phyloP scores from a whole-genome alignment of 1,140 invertebrate genomes.

The Dryas iulia region DNA sequence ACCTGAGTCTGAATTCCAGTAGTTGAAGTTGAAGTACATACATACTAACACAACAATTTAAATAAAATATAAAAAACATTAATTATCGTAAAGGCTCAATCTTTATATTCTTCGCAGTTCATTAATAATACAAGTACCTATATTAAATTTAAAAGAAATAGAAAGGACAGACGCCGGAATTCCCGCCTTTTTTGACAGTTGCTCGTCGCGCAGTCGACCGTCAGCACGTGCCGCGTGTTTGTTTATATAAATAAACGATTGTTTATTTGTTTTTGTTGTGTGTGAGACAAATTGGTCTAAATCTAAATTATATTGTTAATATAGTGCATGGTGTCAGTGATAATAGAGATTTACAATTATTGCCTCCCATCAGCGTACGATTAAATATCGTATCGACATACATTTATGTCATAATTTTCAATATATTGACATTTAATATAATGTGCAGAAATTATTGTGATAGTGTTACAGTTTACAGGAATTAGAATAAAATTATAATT shows the following conservation, averaged over 20 bases:
- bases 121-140: not conserved
- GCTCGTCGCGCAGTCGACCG: constrained; percentile 33
- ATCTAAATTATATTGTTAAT: constrained; percentile 36
- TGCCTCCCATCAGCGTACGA: constrained; percentile 29
- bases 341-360: constrained; percentile 46
- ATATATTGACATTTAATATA: not conserved
- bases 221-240: constrained; percentile 27
- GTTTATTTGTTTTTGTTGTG: not conserved
- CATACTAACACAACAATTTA: not conserved
- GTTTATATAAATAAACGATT: not conserved
- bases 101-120: not conserved
- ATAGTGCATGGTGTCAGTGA: constrained; percentile 53
- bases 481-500: not conserved
- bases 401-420: constrained; percentile 26
- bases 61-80: not conserved
- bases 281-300: constrained; percentile 28
- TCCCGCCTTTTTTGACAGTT: constrained; percentile 57
- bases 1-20: no score
- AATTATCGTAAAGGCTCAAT: not conserved
- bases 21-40: no score
- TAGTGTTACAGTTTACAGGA: not conserved
- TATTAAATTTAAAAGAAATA: not conserved
- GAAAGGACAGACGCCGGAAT: constrained; percentile 11
- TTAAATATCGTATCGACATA: constrained; percentile 43
- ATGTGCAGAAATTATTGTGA: not conserved